phyloP scores from a whole-genome alignment of 2,113 vertebrate species.

The Collichthys lucidus region DNA sequence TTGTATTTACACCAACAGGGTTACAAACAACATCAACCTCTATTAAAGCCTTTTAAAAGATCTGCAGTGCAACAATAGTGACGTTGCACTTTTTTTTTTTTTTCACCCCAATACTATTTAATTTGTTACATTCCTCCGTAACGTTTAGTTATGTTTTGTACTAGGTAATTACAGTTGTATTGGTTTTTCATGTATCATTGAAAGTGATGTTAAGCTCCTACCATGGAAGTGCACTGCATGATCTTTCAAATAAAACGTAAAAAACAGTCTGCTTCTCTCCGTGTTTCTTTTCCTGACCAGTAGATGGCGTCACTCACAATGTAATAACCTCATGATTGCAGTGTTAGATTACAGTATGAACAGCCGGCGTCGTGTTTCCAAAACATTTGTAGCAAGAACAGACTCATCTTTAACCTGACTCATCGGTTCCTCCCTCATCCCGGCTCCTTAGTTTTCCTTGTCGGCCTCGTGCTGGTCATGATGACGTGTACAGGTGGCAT shows the following conservation, averaged over 20 bases:
- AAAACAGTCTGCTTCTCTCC: background rate
- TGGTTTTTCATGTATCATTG: conserved; percentile 88
- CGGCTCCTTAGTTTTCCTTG: background rate
- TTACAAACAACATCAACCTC: conserved; percentile 69
- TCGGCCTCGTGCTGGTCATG: background rate
- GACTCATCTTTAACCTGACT: background rate
- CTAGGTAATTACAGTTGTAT: conserved; percentile 89
- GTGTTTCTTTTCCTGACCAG: background rate
- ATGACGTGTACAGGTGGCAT: background rate
- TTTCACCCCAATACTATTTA: conserved; percentile 85
- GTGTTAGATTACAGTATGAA: background rate
- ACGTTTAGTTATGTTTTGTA: conserved; percentile 89
- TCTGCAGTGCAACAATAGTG: conserved; percentile 94
- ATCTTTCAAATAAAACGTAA: conserved; percentile 81
- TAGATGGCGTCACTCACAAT: conserved; percentile 17
- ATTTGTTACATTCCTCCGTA: conserved; percentile 97
- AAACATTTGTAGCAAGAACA: background rate
- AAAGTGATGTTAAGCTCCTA: conserved; percentile 91
- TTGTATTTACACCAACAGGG: conserved; percentile 76
- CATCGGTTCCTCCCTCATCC: background rate
- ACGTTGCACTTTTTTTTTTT: conserved; percentile 88
- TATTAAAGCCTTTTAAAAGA: conserved; percentile 70
- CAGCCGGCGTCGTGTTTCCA: background rate
- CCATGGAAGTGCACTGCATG: conserved; percentile 81
- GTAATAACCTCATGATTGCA: background rate